phyloP scores from a whole-genome alignment of 2,888 invertebrate genomes.

The Tenthredo distinguenda region DNA sequence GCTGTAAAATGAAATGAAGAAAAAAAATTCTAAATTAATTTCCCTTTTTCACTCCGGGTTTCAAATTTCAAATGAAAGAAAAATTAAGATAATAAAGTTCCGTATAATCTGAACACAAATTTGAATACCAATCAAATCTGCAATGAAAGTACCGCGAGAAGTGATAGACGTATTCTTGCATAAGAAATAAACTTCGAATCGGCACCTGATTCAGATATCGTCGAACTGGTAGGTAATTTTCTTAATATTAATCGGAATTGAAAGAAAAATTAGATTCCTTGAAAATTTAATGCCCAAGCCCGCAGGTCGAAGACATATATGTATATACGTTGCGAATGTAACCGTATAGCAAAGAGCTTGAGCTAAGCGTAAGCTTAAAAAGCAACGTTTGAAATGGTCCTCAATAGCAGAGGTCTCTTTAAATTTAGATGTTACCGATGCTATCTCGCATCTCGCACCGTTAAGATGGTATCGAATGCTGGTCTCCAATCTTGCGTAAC shows the following conservation, averaged over 20 bases:
- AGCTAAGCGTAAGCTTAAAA: not conserved
- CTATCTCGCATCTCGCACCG: not conserved
- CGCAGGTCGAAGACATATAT: not conserved
- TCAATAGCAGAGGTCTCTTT: conserved; percentile 27
- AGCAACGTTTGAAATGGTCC: conserved; percentile 23
- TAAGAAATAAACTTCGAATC: too few relatives aligned
- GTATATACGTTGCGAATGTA: not conserved
- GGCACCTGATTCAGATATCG: too few relatives aligned
- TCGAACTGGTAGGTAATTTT: too few relatives aligned
- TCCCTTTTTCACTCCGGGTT: not conserved
- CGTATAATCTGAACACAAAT: too few relatives aligned
- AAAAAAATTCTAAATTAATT: not conserved
- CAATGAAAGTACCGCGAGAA: too few relatives aligned
- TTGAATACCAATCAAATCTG: too few relatives aligned
- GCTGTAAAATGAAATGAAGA: conserved; percentile 61
- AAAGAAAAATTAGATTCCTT: not conserved
- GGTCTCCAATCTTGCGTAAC: conserved; percentile 1
- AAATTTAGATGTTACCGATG: conserved; percentile 43
- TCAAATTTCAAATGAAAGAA: not conserved
- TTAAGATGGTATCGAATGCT: not conserved
- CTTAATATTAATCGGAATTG: too few relatives aligned
- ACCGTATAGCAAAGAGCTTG: not conserved
- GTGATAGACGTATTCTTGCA: too few relatives aligned
- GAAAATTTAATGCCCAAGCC: not conserved
- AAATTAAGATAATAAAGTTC: not conserved